Percentiles rank a stretch among this genome's conserved stretches.
phyloP scores from a whole-genome alignment of 2,113 vertebrate genomes.

The Recurvirostra avosetta region DNA sequence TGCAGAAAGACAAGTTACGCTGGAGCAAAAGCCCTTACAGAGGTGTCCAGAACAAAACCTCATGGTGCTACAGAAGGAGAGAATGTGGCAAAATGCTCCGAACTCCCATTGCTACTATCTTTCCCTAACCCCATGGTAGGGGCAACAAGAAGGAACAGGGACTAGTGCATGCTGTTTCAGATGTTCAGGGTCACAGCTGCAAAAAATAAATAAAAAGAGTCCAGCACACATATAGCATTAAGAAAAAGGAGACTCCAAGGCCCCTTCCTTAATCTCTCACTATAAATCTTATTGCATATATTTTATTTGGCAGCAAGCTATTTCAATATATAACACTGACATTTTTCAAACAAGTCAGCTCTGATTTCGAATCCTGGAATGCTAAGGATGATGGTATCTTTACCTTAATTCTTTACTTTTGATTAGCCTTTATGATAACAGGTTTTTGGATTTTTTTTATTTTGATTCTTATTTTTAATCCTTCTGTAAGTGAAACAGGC shows the following conservation, averaged over 20 bases:
- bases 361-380: neutral
- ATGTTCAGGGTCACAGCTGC: neutral
- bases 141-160: neutral
- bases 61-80: neutral
- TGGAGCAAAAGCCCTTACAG: neutral
- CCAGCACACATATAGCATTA: neutral
- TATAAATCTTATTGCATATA: constrained; percentile 36
- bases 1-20: neutral
- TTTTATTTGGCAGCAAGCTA: constrained; percentile 41
- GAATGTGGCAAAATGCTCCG: neutral
- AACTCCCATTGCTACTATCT: neutral
- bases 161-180: neutral
- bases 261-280: constrained; percentile 7
- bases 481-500: neutral
- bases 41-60: neutral
- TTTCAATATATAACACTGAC: constrained; percentile 10
- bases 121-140: neutral
- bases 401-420: neutral
- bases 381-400: neutral
- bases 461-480: neutral
- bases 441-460: neutral
- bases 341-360: constrained; percentile 46
- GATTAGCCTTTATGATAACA: neutral
- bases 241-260: constrained; percentile 33
- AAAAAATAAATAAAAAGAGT: neutral